phyloP scores from a whole-genome alignment of 2,113 vertebrate species.

The Penelope pileata region DNA sequence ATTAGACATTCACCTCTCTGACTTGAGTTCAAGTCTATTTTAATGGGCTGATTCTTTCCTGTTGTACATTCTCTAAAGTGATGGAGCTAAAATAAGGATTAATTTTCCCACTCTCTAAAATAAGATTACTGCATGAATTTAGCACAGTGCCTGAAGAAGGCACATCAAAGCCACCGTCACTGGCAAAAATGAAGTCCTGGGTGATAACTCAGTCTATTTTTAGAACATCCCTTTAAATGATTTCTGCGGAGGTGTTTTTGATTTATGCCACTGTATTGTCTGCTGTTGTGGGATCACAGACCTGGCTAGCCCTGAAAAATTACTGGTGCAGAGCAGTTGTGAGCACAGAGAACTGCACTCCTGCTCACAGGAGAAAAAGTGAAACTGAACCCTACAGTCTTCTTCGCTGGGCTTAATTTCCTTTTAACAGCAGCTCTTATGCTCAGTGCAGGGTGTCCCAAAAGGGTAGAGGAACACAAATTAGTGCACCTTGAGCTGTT shows the following conservation, averaged over 20 bases:
- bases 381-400: neutral
- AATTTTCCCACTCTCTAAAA: slow-evolving; percentile 40
- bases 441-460: neutral
- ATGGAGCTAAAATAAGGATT: slow-evolving; percentile 20
- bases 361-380: neutral
- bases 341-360: neutral
- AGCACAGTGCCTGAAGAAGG: neutral
- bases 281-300: neutral
- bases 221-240: slow-evolving; percentile 2
- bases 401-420: neutral
- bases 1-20: slow-evolving; percentile 2
- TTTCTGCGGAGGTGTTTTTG: neutral
- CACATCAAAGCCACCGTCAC: neutral
- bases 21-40: slow-evolving; percentile 34
- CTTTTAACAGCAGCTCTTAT: neutral
- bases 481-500: neutral
- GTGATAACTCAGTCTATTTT: slow-evolving; percentile 24
- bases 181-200: neutral
- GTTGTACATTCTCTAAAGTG: neutral
- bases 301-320: neutral
- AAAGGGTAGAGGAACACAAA: neutral
- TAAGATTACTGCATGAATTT: slow-evolving; percentile 31
- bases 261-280: neutral
- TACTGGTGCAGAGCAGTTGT: neutral
- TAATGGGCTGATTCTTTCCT: slow-evolving; percentile 27